Evolutionary conservation across 2,113 vertebrate genomes (phyloP), one percentile per base, ranked within the genome.

Genomic region (Noctilio leporinus): DNA sequence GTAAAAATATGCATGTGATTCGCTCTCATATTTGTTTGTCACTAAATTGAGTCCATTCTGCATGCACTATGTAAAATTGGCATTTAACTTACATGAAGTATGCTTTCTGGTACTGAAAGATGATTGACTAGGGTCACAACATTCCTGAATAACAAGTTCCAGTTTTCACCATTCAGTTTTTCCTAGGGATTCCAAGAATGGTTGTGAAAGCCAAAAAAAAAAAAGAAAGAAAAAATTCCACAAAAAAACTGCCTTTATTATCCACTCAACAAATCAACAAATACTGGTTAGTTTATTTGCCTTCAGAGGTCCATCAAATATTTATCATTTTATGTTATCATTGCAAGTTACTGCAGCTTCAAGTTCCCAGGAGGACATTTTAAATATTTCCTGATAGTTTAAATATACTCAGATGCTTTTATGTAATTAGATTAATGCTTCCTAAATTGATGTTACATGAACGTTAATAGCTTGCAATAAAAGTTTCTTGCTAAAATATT

Each of bases 181-280:
- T 62, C 73, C 49, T 93, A 62, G 51, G 20, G 59, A 86, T 57
- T 80, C 70, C 33, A 93, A 84, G 70, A 76, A 80, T 40, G 26
- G 35, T n/a, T 83, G 3, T 43, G 62, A n/a, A n/a, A 81, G 55
- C 47, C 2, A 47, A 67, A 86, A 95, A 59, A n/a, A 26, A 65
- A 69, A 86, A 95, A 65, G 30, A 11, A 59, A 14, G 2, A n/a
- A n/a, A n/a, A n/a, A n/a, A n/a, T n/a, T n/a, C n/a, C n/a, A n/a
- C n/a, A n/a, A n/a, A n/a, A n/a, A n/a, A 22, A 77, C 45, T 88
- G 65, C 62, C 16, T 94, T 90, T 83, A 30, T 92, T 95, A 90
- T 45, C 40, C 24, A 86, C 43, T 83, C 24, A 76, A 20, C 10
- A 81, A 51, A 92, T 83, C 24, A 76, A 20, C 10, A 81, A 51